Evolutionary conservation across 2,113 vertebrate species (phyloP).

Genomic region (Kobus ellipsiprymnus): DNA sequence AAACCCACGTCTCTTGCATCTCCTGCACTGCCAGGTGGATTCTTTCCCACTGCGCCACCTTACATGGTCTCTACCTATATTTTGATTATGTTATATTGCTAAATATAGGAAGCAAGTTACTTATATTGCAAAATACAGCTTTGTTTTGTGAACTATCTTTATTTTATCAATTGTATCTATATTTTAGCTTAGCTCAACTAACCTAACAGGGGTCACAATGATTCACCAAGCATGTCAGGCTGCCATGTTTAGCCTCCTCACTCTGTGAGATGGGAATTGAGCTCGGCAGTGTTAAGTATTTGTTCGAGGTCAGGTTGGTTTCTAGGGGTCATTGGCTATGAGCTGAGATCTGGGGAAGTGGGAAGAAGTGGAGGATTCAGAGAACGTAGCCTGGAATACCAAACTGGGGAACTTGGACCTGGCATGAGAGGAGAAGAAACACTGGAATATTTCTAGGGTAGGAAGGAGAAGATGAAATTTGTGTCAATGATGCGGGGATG

Average conservation of each 20-base stretch:
- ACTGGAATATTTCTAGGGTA: not conserved
- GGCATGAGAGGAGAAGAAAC: not conserved
- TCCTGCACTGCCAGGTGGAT: not conserved
- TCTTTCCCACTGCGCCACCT: not conserved
- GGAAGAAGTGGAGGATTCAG: not conserved
- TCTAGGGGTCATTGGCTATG: not conserved
- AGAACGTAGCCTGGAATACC: too few species aligned
- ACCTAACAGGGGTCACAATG: not conserved
- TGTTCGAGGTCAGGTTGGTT: not conserved
- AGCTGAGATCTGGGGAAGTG: not conserved
- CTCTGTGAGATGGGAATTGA: not conserved
- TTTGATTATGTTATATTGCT: not conserved
- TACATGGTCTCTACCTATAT: not conserved
- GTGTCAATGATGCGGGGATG: rapidly evolving
- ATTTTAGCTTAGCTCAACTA: not conserved
- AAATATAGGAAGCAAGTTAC: not conserved
- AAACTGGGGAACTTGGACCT: not conserved
- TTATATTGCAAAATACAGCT: not conserved
- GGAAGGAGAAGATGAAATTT: not conserved
- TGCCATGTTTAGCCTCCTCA: not conserved
- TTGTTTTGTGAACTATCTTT: not conserved
- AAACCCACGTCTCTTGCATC: not conserved
- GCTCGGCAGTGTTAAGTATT: not conserved
- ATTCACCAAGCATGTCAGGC: not conserved
- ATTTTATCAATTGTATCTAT: not conserved